These are phyloP conservation scores for Vanacampus margaritifer DNA, from an alignment of 2,113 vertebrate species.

Conservation along the genomic window DNA sequence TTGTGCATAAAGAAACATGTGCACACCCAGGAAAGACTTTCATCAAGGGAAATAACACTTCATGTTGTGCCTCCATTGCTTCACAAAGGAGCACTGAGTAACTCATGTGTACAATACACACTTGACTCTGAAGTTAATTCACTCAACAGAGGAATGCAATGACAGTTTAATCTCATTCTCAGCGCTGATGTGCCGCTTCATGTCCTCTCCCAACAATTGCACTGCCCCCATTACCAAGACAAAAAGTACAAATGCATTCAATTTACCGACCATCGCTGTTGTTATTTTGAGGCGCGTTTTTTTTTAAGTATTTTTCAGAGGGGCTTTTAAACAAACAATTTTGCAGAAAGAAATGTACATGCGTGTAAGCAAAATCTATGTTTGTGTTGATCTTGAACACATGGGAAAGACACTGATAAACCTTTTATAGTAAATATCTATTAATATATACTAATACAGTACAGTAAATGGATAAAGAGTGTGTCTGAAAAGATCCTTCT, in stretches of 20 bases:
- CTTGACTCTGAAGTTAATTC: background rate
- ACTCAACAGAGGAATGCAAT: background rate
- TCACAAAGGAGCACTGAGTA: background rate
- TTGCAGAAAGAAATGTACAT: too few relatives aligned
- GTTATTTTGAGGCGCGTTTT: background rate
- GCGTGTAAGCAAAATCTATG: too few relatives aligned
- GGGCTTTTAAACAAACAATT: too few relatives aligned
- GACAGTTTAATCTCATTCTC: conserved; percentile 10
- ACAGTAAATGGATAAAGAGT: too few relatives aligned
- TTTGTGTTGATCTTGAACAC: too few relatives aligned
- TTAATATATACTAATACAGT: too few relatives aligned
- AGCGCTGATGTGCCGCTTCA: conserved; percentile 2
- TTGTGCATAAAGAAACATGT: conserved; percentile 9
- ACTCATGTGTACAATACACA: background rate
- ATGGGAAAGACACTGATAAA: too few relatives aligned
- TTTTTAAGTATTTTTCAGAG: background rate
- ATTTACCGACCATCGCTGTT: background rate
- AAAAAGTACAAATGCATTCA: background rate
- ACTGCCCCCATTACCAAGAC: background rate
- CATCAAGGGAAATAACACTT: conserved; percentile 20
- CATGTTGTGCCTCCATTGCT: conserved; percentile 10
- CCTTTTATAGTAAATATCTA: too few relatives aligned
- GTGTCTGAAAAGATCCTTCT: too few relatives aligned
- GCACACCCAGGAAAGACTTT: conserved; percentile 11
- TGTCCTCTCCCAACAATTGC: conserved; percentile 1